Evolutionary conservation across 1,140 invertebrate genomes (phyloP), one percentile per base, ranked within the genome.

Genomic region (Bombus huntii): DNA sequence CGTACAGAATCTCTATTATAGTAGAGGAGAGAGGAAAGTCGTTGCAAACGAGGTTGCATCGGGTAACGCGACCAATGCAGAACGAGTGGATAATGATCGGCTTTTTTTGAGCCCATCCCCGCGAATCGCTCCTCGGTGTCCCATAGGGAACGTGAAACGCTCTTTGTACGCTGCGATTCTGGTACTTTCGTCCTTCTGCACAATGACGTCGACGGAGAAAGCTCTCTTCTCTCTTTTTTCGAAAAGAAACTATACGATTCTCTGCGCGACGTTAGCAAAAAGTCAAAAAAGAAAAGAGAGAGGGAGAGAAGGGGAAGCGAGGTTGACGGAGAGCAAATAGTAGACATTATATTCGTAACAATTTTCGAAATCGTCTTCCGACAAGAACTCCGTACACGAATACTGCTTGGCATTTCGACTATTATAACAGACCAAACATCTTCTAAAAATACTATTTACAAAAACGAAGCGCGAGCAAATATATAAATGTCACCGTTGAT

Each of bases 51-150:
- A 86, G 89, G 89, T 81, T 90, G 89, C 89, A 88, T 90, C 89
- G 87, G 89, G 83, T 90, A 90, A 81, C 89, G 77, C 89, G 89
- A 90, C 89, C 89, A 88, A 90, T 90, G 89, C 89, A 76, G 81
- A 88, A 86, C 89, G 87, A 88, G 83, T 88, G 89, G 89, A 90
- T 90, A 90, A 89, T 90, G 89, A 90, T 90, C 89, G 89, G 86
- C 81, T 90, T 87, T 90, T 90, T 90, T 88, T 77, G 47, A 83
- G 62, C 74, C 71, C 81, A 73, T 79, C 78, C 82, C 83, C 77
- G 31, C 73, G 71, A 74, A 81, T 82, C 59, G 77, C 81, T 81
- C 31, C 75, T 83, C 88, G 34, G 79, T 70, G 90, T 91, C 89
- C 90, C 90, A 76, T 73, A 83, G 90, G 90, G 89, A 90, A 90